Conservation (phyloP, 2,113 vertebrate species). For the Amia ocellicauda region DNA sequence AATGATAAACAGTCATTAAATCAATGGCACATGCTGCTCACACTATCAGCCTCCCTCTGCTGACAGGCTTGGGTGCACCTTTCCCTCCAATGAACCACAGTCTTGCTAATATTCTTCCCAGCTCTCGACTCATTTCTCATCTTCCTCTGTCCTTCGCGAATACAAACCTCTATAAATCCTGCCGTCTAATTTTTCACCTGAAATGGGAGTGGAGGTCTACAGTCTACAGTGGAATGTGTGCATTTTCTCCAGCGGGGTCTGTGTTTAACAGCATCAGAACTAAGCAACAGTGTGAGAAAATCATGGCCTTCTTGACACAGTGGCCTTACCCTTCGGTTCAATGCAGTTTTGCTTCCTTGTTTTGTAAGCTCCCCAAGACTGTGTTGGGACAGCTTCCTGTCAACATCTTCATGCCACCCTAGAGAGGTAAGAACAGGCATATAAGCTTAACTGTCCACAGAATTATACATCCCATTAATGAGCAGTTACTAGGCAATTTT, state of each 20-base stretch:
- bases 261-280: too few relatives aligned
- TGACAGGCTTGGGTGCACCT: slow-evolving; percentile 38
- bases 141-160: too few relatives aligned
- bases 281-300: too few relatives aligned
- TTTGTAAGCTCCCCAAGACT: slow-evolving; percentile 84
- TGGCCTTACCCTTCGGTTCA: slow-evolving; percentile 93
- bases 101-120: neutral
- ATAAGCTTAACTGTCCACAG: neutral
- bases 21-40: slow-evolving; percentile 49
- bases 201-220: too few relatives aligned
- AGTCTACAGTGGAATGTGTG: too few relatives aligned
- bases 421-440: slow-evolving; percentile 9
- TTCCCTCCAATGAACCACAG: slow-evolving; percentile 29
- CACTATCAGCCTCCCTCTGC: slow-evolving; percentile 14
- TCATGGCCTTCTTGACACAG: too few relatives aligned
- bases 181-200: too few relatives aligned
- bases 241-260: too few relatives aligned
- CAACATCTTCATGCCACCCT: slow-evolving; percentile 84
- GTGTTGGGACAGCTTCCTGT: slow-evolving; percentile 83
- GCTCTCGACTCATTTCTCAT: neutral
- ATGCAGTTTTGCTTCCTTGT: slow-evolving; percentile 84
- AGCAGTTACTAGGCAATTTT: neutral
- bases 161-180: too few relatives aligned
- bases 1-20: slow-evolving; percentile 78
- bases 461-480: neutral